Conservation (phyloP, 2,888 invertebrate genomes). For the Drosophila mercatorum region DNA sequence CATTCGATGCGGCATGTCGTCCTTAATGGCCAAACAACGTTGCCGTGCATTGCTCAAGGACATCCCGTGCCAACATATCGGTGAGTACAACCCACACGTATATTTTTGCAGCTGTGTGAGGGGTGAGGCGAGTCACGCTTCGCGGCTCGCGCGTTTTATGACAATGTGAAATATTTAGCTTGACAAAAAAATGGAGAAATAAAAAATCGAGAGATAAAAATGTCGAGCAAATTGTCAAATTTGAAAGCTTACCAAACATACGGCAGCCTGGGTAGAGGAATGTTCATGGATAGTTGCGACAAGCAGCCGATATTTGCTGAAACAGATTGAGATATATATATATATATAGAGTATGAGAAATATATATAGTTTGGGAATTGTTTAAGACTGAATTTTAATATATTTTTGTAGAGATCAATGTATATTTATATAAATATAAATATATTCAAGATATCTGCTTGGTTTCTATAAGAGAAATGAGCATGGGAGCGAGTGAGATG, state of each 20-base stretch:
- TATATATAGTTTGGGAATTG: neutral
- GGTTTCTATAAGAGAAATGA: no score
- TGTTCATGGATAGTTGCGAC: conserved; percentile 30
- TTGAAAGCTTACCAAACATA: conserved; percentile 34
- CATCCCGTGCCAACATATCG: conserved; percentile 92
- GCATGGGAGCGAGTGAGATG: no score
- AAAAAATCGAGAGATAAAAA: conserved; percentile 56
- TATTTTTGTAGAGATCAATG: no score
- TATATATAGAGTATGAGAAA: neutral
- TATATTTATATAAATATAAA: no score
- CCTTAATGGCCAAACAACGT: conserved; percentile 89
- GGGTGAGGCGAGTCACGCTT: conserved; percentile 2
- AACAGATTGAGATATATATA: neutral
- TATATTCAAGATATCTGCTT: no score
- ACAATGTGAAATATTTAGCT: conserved; percentile 77
- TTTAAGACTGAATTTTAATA: no score
- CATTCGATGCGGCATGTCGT: conserved; percentile 89
- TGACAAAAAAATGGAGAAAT: conserved; percentile 8
- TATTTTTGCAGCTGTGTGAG: conserved; percentile 2
- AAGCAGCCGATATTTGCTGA: neutral
- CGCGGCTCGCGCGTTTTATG: conserved; percentile 68
- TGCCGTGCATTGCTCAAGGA: conserved; percentile 92
- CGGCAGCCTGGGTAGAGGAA: conserved; percentile 13
- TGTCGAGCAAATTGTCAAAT: conserved; percentile 71
- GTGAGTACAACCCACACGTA: conserved; percentile 84